Percentiles rank a stretch among this genome's conserved stretches.
These are phyloP conservation scores for Muscicapa adusta DNA, from an alignment of 2,113 vertebrate genomes.

Conservation along the genomic window DNA sequence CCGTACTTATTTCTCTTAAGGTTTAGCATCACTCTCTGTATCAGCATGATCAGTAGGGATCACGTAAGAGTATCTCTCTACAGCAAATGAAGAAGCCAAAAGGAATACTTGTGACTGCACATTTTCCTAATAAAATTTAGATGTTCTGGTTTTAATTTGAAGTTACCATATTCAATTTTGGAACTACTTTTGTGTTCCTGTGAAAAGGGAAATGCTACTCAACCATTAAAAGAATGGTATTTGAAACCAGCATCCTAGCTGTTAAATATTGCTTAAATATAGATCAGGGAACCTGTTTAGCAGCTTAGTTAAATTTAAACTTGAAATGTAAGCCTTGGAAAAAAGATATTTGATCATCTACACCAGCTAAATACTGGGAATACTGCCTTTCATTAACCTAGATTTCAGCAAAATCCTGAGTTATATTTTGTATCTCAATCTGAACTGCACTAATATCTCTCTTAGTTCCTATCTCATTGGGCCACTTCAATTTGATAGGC, in stretches of 20 bases:
- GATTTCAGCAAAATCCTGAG: background rate
- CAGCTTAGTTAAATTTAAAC: slow-evolving; percentile 25
- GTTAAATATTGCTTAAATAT: slow-evolving; percentile 11
- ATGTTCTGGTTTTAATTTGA: background rate
- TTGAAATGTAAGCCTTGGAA: background rate
- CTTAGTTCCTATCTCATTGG: background rate
- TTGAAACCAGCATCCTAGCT: background rate
- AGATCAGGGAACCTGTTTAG: background rate
- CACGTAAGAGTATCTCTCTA: background rate
- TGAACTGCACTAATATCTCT: background rate
- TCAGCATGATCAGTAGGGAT: background rate
- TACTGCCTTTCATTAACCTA: background rate
- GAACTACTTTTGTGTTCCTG: background rate
- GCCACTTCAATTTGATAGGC: background rate
- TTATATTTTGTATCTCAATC: background rate
- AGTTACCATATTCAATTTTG: background rate
- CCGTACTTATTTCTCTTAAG: background rate
- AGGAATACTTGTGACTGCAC: background rate
- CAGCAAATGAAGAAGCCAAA: background rate
- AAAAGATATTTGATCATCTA: background rate
- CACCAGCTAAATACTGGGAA: background rate
- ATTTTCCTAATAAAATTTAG: background rate
- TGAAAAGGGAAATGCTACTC: background rate
- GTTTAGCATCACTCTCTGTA: background rate
- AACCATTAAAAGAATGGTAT: background rate